Evolutionary conservation across 2,888 invertebrate genomes (phyloP).

Genomic region (Meliscaeva auricollis): DNA sequence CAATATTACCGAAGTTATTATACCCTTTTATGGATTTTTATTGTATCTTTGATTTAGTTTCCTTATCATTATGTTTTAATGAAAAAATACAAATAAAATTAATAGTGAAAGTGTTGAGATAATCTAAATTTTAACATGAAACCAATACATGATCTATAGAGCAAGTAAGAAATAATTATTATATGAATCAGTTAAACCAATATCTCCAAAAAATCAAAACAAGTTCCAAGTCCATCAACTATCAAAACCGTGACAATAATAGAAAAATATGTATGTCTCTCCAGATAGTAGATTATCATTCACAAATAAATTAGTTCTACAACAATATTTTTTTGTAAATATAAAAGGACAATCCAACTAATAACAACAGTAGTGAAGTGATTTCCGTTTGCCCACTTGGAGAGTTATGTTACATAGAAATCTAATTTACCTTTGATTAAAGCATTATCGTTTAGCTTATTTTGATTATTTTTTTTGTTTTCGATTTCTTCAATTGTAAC

Average conservation of each 20-base stretch:
- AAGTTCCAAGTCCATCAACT: slow-evolving; percentile 65
- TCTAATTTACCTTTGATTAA: too few relatives aligned
- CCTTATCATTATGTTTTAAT: too few relatives aligned
- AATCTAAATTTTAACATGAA: background rate
- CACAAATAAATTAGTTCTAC: background rate
- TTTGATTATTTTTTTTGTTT: too few relatives aligned
- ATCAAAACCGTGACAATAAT: slow-evolving; percentile 56
- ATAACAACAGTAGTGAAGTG: background rate
- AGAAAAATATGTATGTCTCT: slow-evolving; percentile 24
- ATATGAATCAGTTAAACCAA: slow-evolving; percentile 36
- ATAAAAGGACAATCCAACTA: background rate
- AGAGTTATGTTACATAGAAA: background rate
- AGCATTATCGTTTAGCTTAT: too few relatives aligned
- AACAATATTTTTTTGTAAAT: background rate
- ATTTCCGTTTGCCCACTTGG: background rate
- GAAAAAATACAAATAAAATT: too few relatives aligned
- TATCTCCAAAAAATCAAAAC: slow-evolving; percentile 48
- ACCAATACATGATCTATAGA: background rate
- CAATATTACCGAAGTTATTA: too few relatives aligned
- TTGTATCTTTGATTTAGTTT: too few relatives aligned
- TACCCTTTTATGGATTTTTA: too few relatives aligned
- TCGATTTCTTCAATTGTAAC: too few relatives aligned
- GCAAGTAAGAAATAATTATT: background rate
- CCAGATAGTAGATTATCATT: slow-evolving; percentile 7
- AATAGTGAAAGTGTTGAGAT: too few relatives aligned